phyloP scores from a whole-genome alignment of 1,140 invertebrate species.

The Adoxophyes honmai region DNA sequence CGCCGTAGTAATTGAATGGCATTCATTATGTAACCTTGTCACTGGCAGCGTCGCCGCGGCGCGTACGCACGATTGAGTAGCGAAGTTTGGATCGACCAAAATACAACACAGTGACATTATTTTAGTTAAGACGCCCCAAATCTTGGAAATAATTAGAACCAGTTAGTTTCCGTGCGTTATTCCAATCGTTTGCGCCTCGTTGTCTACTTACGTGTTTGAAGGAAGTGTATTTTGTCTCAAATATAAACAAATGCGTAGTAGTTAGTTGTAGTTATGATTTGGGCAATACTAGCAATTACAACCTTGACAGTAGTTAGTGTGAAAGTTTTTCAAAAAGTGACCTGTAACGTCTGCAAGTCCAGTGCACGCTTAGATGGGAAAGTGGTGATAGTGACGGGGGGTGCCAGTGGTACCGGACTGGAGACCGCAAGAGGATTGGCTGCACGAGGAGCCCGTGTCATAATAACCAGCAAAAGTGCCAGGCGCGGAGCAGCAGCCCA shows the following conservation, averaged over 20 bases:
- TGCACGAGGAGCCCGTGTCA: conserved; percentile 82
- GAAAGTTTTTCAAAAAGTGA: conserved; percentile 3
- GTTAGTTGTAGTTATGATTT: background rate
- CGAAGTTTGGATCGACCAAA: conserved; percentile 20
- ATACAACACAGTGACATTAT: conserved; percentile 15
- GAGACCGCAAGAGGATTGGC: conserved; percentile 85
- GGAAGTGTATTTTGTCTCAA: background rate
- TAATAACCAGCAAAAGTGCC: conserved; percentile 88
- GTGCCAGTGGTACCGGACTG: conserved; percentile 89
- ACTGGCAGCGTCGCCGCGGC: conserved; percentile 28
- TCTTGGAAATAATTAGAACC: background rate
- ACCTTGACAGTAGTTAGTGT: conserved; percentile 4
- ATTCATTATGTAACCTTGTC: conserved; percentile 37
- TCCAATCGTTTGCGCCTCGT: background rate
- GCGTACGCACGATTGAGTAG: conserved; percentile 42
- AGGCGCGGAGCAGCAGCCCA: conserved; percentile 47
- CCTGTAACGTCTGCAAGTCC: conserved; percentile 14
- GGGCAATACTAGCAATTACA: conserved; percentile 7
- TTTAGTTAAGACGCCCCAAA: conserved; percentile 10
- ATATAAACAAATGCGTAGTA: background rate
- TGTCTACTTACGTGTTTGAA: background rate
- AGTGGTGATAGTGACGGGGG: conserved; percentile 88
- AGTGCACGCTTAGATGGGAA: conserved; percentile 66
- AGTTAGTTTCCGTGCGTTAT: background rate
- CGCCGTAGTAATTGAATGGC: conserved; percentile 28